Evolutionary conservation across 2,797 vertebrate species (phyloP), one percentile per base, ranked within the genome.

Genomic region (Botia almorhae): DNA sequence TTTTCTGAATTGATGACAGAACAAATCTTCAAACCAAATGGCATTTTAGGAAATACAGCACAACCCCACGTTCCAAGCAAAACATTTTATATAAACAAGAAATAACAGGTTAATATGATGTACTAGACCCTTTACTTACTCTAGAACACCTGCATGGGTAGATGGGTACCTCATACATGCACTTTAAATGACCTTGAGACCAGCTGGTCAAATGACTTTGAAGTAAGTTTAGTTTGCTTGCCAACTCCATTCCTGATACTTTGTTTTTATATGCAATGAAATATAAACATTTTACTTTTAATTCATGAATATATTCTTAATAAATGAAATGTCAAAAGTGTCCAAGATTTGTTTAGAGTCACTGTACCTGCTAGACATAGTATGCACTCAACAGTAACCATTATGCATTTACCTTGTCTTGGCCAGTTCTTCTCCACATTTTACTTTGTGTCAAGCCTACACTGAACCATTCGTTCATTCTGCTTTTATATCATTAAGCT

Each of bases 401-500:
- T 19, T 69, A 5, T 69, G 76, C 55, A 78, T 69, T 53, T 78
- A 61, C 17, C 43, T 71, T 39, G n/a, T n/a, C 29, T 23, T 78
- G 43, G 19, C 14, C 56, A 36, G 26, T 23, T 71, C 3, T 69
- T 69, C 7, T 65, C 33, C n/a, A n/a, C 7, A 36, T 64, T 64
- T 64, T 23, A 60, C 58, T 60, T 55, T 23, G 11, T 53, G n/a
- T 10, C 43, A 68, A 50, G 17, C 7, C 4, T 13, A 67, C 43
- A 73, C 11, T 61, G 55, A 72, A 76, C 58, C 23, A 36, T 61
- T 16, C 16, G n/a, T 53, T 21, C n/a, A 17, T 61, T 78, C 50
- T 76, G 58, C 21, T 53, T 76, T 80, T 76, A 55, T 46, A 65
- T 60, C 14, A 33, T 64, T 80, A 39, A 56, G 39, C 55, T 73